Base-by-base conservation (phyloP, 2,113 vertebrate genomes). In the Triplophysa siluroides region DNA sequence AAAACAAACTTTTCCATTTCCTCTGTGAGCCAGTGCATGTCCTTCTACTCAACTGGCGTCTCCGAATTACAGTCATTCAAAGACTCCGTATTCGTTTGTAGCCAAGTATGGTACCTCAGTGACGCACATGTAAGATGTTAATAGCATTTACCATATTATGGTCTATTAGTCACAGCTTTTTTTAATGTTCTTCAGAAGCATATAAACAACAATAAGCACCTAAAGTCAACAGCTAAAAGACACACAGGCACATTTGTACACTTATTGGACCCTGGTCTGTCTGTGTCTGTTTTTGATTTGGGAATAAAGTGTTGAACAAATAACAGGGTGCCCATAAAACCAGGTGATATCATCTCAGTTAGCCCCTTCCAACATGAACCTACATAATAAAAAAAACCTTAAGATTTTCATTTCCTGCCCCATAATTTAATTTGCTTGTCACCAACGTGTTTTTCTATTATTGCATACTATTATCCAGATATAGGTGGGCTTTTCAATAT, bases 341-440 rank as follows among this genome's bases (percentile, higher is more conserved):
- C 29, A 80, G 61, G 8, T 33, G 24, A 69, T 66, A 78, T 41
- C 72, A 58, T 24, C 62, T 73, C 41, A 23, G 33, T 1, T 38
- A 33, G 33, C 33, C 33, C 33, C 33, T 4, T 24, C 66, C 62
- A 19, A 54, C 62, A 70, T 76, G 33, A 81, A 62, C 75, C 67
- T 12, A n/a, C 65, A 60, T 19, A 7, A 23, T 77, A 85, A 80
- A 82, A 80, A 73, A 29, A 29, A 29, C 26, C 80, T 29, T 13
- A 64, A 38, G 1, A 38, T 52, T 38, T 69, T 75, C 38, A 80
- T 78, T 83, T 69, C 74, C 78, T 83, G 56, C 19, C 43, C 58
- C 41, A 41, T 78, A 61, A 68, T 58, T 61, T n/a, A 23, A 24
- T 66, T 43, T 19, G 8, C n/a, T 47, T 2, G 50, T 77, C 16